Percentiles rank a stretch among this genome's conserved stretches.
Conservation (phyloP, 2,797 vertebrate species). For the Sebastes baramenuke region DNA sequence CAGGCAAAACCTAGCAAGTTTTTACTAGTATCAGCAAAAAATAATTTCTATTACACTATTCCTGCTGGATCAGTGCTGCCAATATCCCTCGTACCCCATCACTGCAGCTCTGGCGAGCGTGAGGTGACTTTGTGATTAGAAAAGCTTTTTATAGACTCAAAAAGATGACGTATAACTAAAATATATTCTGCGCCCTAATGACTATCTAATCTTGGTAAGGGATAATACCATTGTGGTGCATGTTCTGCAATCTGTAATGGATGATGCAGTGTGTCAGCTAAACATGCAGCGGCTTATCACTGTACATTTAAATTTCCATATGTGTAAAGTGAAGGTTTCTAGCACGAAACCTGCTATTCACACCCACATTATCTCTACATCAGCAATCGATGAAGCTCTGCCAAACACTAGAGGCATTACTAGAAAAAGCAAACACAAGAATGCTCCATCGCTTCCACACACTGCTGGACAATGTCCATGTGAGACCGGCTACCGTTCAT, state of each 20-base stretch:
- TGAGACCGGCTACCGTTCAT: conserved; percentile 36
- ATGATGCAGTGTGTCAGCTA: not conserved
- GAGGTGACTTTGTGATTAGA: not conserved
- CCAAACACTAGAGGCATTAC: not conserved
- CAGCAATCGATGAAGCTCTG: not conserved
- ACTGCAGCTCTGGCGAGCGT: not conserved
- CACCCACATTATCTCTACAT: not conserved
- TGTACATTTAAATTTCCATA: not conserved
- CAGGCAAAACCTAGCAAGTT: not conserved
- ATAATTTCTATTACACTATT: not conserved
- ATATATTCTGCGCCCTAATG: not conserved
- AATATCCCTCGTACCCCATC: not conserved
- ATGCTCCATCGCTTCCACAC: not conserved
- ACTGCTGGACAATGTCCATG: conserved; percentile 3
- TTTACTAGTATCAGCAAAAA: not conserved
- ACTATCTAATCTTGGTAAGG: not conserved
- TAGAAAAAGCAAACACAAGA: not conserved
- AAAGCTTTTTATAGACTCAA: not conserved
- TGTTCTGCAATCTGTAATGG: not conserved
- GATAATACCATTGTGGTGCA: not conserved
- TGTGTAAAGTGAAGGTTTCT: not conserved
- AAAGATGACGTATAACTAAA: not conserved
- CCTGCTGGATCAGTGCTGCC: not conserved
- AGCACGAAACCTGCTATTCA: not conserved
- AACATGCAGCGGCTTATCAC: not conserved